phyloP scores from a whole-genome alignment of 2,113 vertebrate species.

The Mola mola region DNA sequence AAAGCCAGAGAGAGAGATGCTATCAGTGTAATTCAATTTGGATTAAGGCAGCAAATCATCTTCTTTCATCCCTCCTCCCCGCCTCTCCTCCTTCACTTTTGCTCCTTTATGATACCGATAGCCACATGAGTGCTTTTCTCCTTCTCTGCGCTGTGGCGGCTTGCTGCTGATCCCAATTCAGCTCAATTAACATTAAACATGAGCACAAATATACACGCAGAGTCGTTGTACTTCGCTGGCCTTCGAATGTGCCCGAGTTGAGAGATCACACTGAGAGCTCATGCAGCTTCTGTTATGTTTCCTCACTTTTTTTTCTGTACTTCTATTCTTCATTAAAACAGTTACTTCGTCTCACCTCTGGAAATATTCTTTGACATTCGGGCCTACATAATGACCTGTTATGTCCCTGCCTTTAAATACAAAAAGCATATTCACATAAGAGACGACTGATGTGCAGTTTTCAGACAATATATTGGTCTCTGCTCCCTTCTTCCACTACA shows the following conservation, averaged over 20 bases:
- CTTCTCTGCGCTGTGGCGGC: conserved; percentile 41
- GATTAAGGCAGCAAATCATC: conserved; percentile 68
- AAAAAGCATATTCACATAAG: too few relatives aligned
- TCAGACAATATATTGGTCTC: too few relatives aligned
- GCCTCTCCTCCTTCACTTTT: conserved; percentile 47
- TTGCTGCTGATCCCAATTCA: conserved; percentile 36
- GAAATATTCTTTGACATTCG: too few relatives aligned
- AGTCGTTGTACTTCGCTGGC: not conserved
- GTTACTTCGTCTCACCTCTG: too few relatives aligned
- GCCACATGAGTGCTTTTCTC: conserved; percentile 65
- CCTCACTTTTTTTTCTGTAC: too few relatives aligned
- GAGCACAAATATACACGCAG: not conserved
- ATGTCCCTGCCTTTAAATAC: too few relatives aligned
- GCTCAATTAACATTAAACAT: conserved; percentile 53
- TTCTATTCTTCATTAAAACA: too few relatives aligned
- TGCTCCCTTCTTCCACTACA: too few relatives aligned
- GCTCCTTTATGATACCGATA: conserved; percentile 62
- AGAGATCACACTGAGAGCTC: not conserved
- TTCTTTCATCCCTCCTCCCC: conserved; percentile 50
- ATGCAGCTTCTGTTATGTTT: too few relatives aligned
- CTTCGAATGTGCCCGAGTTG: not conserved
- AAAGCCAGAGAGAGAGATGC: conserved; percentile 57
- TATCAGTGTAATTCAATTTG: conserved; percentile 73
- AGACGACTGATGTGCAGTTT: too few relatives aligned
- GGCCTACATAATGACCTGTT: too few relatives aligned